Evolutionary conservation across 2,797 vertebrate genomes (phyloP), one percentile per base, ranked within the genome.

Genomic region (Brachyalestes nurse): DNA sequence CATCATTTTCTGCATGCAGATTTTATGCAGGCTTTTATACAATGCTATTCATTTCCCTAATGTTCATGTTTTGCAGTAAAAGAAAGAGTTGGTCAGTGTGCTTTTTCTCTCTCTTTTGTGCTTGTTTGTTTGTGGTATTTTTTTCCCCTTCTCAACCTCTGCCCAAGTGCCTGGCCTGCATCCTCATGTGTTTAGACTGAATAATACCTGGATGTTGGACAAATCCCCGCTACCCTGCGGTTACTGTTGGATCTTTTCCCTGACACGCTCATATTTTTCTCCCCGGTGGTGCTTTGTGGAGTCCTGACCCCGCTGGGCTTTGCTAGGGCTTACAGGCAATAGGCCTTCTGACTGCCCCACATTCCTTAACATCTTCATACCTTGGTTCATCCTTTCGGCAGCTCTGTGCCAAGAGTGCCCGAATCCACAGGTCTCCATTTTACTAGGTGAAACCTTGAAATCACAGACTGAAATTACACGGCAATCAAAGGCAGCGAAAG

Each of bases 381-480:
- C 40, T 60, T 4, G 5, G 62, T 61, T 60, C 25, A 73, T 66
- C 53, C 21, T 73, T 61, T 82, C 25, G 40, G 42, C 47, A 45
- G 60, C 67, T 77, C 58, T 45, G 71, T 38, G 25, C 51, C 25
- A 65, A 53, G 69, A 17, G 49, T 49, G 65, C n/a, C 66, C 65
- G 34, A 67, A 76, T 80, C 51, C 77, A 55, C 19, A 57, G 25
- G 53, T 73, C 55, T 57, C 53, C 60, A 14, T 83, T 82, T 40
- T 14, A 87, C n/a, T 84, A 93, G 90, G 91, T 92, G 91, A 93
- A 89, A 90, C 89, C 88, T 86, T 90, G 84, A 90, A 92, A 92
- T 88, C 57, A 85, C 89, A 87, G 57, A 81, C 80, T 88, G 87
- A 92, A 94, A 93, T 93, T 93, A 86, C 88, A 86, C 86, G 84